Conservation (phyloP, 2,113 vertebrate genomes). For the Paradisaea rubra region DNA sequence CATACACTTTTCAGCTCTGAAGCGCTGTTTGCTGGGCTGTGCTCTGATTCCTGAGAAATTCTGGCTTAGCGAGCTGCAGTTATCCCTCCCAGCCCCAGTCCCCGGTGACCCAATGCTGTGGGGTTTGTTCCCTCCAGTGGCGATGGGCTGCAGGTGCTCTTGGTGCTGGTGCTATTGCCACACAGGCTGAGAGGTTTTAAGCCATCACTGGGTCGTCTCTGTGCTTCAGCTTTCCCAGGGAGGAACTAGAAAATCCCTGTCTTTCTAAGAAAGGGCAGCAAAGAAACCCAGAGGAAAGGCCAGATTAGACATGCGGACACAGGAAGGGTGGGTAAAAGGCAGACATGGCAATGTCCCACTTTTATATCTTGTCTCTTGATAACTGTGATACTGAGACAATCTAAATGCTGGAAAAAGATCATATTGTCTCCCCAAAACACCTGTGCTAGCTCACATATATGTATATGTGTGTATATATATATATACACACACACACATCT, state of each 20-base stretch:
- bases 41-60: not conserved
- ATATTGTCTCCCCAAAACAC: not conserved
- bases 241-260: not conserved
- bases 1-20: not conserved
- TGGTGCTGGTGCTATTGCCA: not conserved
- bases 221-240: not conserved
- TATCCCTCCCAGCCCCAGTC: too few species aligned
- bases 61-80: not conserved
- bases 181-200: not conserved
- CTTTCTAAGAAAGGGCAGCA: not conserved
- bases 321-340: accelerated
- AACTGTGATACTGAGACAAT: not conserved
- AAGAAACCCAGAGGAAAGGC: not conserved
- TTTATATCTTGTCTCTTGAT: not conserved
- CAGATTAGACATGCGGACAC: accelerated
- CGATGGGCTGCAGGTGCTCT: not conserved
- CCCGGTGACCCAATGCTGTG: accelerated
- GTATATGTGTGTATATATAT: too few species aligned
- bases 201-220: not conserved
- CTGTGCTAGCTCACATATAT: not conserved
- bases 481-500: not conserved
- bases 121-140: not conserved
- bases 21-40: not conserved
- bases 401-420: not conserved
- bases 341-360: not conserved